phyloP scores from a whole-genome alignment of 2,888 invertebrate species.

The Oligia strigilis region DNA sequence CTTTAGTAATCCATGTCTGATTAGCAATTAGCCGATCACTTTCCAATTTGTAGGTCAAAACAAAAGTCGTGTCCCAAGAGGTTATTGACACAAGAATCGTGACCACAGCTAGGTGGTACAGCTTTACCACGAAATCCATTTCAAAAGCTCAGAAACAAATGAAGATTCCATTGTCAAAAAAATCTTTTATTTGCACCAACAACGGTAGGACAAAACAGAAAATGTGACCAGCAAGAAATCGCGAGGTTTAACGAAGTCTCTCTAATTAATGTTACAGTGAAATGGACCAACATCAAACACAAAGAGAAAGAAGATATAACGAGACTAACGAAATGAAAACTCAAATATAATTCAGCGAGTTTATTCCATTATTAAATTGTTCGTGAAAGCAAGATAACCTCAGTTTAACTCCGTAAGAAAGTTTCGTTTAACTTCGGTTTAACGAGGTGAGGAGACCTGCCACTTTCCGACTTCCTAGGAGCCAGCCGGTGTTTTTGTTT shows the following conservation, averaged over 20 bases:
- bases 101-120: constrained; percentile 34
- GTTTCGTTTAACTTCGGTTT: constrained; percentile 74
- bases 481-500: constrained; percentile 68
- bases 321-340: constrained; percentile 76
- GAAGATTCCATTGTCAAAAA: constrained; percentile 51
- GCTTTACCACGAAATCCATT: constrained; percentile 46
- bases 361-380: constrained; percentile 89
- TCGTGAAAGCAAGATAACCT: constrained; percentile 87
- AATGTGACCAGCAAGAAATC: constrained; percentile 62
- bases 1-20: constrained; percentile 53
- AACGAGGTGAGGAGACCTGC: constrained; percentile 74
- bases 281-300: constrained; percentile 65
- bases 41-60: constrained; percentile 43
- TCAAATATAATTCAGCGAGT: constrained; percentile 82
- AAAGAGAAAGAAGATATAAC: constrained; percentile 67
- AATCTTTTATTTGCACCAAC: constrained; percentile 54
- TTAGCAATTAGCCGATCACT: constrained; percentile 50
- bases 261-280: constrained; percentile 68
- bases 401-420: constrained; percentile 72
- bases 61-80: constrained; percentile 32
- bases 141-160: constrained; percentile 50
- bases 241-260: constrained; percentile 67
- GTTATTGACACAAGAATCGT: constrained; percentile 42
- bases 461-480: constrained; percentile 64
- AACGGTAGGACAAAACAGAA: constrained; percentile 60